Base-by-base conservation (phyloP, 2,888 invertebrate species). In the Dryobotodes eremita region DNA sequence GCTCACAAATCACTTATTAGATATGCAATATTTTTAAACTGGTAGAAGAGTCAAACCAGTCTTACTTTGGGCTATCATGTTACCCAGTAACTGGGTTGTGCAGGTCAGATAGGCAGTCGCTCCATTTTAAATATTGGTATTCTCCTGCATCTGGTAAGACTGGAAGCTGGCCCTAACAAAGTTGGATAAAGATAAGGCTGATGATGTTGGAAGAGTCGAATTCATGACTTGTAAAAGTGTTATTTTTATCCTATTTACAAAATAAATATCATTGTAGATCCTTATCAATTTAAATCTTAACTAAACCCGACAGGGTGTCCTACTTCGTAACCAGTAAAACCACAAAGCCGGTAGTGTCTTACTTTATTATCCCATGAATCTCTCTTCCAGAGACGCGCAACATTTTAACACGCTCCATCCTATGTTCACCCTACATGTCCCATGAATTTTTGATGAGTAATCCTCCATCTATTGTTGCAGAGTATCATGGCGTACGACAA, bases 401-500 rank as follows among this genome's bases (percentile, higher is more conserved):
- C 82, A 68, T 74, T 76, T 64, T 87, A 69, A 84, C 61, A 46
- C 61, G 11, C 57, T 42, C 68, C 64, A 71, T 75, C 31, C 65
- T 55, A 71, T 68, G 70, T 73, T 78, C 46, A 57, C 70, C 84
- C 65, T 31, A 62, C 50, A 61, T 74, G 46, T 72, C 42, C 23
- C n/a, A 84, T 84, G 85, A 84, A 87, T 87, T 59, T 50, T 85
- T 85, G 85, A 85, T 85, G 72, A 75, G 70, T 85, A 84, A 75
- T 80, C 42, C 68, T 61, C 42, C 57, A 71, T 76, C 64, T 59
- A 86, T 74, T 81, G 75, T 93, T 92, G 71, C 92, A 94, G 93
- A 91, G 91, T 55, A 90, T 94, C 62, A 80, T 90, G 79, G 91
- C 89, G 8, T 90, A 88, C 46, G 93, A 93, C 83, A 91, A 92